Percentiles rank a stretch among this genome's conserved stretches.
phyloP scores from a whole-genome alignment of 2,797 vertebrate genomes.

The Sebastes trivittatus region DNA sequence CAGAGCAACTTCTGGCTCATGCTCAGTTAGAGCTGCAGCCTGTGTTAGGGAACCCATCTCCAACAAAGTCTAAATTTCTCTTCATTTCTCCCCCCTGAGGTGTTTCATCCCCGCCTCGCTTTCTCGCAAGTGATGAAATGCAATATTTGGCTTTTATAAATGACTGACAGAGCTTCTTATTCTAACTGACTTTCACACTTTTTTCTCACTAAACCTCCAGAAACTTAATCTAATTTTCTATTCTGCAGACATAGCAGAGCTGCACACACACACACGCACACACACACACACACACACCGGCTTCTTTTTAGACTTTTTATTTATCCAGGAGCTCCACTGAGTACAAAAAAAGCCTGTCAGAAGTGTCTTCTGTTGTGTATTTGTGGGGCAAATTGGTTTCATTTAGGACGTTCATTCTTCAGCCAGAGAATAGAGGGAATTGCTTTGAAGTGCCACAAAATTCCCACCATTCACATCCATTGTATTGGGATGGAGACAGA shows the following conservation, averaged over 20 bases:
- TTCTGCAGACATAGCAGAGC: conserved; percentile 11
- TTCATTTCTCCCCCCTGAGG: background rate
- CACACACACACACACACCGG: background rate
- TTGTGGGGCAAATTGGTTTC: conserved; percentile 19
- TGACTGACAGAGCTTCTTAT: conserved; percentile 54
- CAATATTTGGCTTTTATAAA: conserved; percentile 46
- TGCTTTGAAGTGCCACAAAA: background rate
- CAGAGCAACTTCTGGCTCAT: background rate
- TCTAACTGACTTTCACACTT: conserved; percentile 44
- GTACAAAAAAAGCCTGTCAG: conserved; percentile 9
- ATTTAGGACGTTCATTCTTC: background rate
- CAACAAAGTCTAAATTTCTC: background rate
- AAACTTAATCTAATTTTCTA: conserved; percentile 47
- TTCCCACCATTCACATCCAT: background rate
- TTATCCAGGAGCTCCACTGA: conserved; percentile 9
- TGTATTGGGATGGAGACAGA: background rate
- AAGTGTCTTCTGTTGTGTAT: conserved; percentile 12
- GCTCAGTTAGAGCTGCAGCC: background rate
- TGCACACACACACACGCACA: background rate
- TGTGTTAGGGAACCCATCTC: background rate
- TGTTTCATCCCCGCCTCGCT: background rate
- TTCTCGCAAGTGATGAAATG: conserved; percentile 31
- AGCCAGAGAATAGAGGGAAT: background rate
- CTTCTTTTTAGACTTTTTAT: conserved; percentile 15
- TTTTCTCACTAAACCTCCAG: conserved; percentile 42